Percentiles rank a stretch among this genome's conserved stretches.
Conservation (phyloP, 2,888 invertebrate genomes). For the Cerceris ruficornis region DNA sequence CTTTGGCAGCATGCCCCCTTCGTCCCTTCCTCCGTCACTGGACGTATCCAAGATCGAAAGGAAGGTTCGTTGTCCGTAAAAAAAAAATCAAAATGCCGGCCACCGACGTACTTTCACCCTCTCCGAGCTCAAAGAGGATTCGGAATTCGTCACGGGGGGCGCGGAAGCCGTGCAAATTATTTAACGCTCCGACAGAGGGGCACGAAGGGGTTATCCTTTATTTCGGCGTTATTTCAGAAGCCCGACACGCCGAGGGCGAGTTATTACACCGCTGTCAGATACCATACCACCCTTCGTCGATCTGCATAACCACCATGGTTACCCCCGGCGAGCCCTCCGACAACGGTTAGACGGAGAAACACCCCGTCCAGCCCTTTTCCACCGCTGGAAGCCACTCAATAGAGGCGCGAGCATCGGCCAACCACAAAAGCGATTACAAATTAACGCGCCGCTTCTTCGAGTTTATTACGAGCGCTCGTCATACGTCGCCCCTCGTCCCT, state of each 20-base stretch:
- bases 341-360: too few relatives aligned
- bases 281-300: conserved; percentile 70
- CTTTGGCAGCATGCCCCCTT: conserved; percentile 60
- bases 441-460: conserved; percentile 77
- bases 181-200: conserved; percentile 30
- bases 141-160: conserved; percentile 53
- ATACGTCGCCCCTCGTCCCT: conserved; percentile 19
- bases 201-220: conserved; percentile 72
- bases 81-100: not conserved
- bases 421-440: conserved; percentile 79
- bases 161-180: conserved; percentile 38
- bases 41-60: not conserved
- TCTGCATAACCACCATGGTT: conserved; percentile 76
- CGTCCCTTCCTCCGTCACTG: not conserved
- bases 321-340: conserved; percentile 54
- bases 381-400: conserved; percentile 70
- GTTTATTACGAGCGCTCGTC: conserved; percentile 74
- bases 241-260: conserved; percentile 49
- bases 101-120: not conserved
- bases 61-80: not conserved
- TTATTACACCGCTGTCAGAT: conserved; percentile 74
- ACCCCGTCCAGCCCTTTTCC: conserved; percentile 60
- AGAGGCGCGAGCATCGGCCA: conserved; percentile 70
- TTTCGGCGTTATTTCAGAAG: conserved; percentile 68
- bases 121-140: conserved; percentile 1